Conservation (phyloP, 53 echinoderm and acorn worm genomes). For the Arbacia lixula region DNA sequence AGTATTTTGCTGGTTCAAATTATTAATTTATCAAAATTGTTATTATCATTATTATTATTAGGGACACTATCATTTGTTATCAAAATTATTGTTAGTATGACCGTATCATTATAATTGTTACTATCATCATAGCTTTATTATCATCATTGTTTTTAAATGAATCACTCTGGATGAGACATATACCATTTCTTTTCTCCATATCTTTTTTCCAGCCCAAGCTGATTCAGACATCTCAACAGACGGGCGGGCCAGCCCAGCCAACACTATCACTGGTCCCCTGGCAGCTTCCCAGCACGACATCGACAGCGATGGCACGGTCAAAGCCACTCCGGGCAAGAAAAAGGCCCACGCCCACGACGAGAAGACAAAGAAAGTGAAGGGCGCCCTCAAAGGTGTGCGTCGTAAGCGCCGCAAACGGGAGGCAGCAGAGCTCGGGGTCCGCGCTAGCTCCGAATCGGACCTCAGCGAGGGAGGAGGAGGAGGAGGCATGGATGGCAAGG, state of each 20-base stretch:
- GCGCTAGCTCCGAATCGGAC: conserved; percentile 83
- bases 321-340: conserved; percentile 69
- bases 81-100: too few species aligned
- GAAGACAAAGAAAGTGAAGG: conserved; percentile 53
- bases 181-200: too few species aligned
- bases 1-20: too few species aligned
- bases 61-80: too few species aligned
- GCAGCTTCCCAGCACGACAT: conserved; percentile 77
- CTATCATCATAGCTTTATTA: neutral
- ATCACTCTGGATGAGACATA: neutral
- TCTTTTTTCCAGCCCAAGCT: neutral
- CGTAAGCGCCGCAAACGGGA: conserved; percentile 25
- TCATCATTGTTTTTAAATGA: too few species aligned
- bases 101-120: too few species aligned
- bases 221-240: conserved; percentile 66
- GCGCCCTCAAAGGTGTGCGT: conserved; percentile 30
- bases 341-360: conserved; percentile 62
- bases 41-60: too few species aligned
- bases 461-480: conserved; percentile 88
- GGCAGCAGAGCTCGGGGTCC: neutral
- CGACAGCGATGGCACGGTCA: conserved; percentile 84
- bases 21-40: too few species aligned
- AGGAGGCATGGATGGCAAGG: conserved; percentile 74
- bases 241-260: conserved; percentile 76
- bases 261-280: conserved; percentile 85